A percentile compares a stretch with the other conserved stretches of the same genome.
Conservation (phyloP, 2,888 invertebrate species). For the Heliconius aoede region DNA sequence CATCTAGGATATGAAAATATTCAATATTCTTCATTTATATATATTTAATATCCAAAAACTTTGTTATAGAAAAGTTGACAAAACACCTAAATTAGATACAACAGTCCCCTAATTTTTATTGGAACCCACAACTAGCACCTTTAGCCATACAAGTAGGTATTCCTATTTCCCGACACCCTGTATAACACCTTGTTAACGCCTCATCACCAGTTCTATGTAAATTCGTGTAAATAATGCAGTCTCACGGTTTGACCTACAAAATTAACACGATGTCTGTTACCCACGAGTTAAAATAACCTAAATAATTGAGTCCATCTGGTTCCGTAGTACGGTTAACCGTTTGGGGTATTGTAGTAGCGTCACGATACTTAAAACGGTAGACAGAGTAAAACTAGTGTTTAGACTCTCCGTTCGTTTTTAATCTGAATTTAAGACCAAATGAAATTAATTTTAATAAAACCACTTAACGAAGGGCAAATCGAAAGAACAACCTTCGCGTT, state of each 20-base stretch:
- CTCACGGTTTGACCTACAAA: conserved; percentile 35
- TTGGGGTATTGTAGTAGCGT: background rate
- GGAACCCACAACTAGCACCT: background rate
- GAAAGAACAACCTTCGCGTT: no score
- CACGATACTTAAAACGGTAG: no score
- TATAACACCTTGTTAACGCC: conserved; percentile 19
- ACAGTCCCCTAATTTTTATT: background rate
- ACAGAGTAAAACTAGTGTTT: no score
- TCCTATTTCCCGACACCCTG: background rate
- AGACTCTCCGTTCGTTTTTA: no score
- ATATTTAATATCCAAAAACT: no score
- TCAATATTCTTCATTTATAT: no score
- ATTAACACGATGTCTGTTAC: background rate
- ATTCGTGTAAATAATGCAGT: conserved; percentile 31
- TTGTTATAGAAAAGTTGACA: no score
- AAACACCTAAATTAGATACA: background rate
- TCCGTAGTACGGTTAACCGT: background rate
- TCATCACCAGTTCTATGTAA: conserved; percentile 28
- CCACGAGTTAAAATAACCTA: conserved; percentile 20
- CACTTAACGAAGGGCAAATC: no score
- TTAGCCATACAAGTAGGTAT: background rate
- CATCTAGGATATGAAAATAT: no score
- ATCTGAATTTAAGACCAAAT: no score
- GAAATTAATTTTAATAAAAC: no score
- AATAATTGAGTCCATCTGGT: background rate